Evolutionary conservation across 2,888 invertebrate genomes (phyloP).

Genomic region (Drosophila sordidapex): DNA sequence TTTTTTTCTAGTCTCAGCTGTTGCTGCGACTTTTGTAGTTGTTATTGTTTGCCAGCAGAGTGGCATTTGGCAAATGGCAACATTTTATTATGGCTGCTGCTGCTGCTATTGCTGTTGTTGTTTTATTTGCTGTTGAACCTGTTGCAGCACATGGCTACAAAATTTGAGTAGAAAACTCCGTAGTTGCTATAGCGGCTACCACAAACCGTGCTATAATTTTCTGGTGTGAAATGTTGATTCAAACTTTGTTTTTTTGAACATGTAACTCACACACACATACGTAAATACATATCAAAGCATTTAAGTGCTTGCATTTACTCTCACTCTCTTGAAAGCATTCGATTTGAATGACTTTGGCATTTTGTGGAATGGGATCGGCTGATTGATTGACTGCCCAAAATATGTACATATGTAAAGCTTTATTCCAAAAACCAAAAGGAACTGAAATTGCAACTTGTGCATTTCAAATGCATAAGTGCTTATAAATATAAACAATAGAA

Average conservation of each 20-base stretch:
- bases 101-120: constrained; percentile 11
- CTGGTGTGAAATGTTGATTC: constrained; percentile 18
- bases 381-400: constrained; percentile 6
- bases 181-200: constrained; percentile 9
- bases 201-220: constrained; percentile 25
- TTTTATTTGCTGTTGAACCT: constrained; percentile 56
- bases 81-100: constrained; percentile 56
- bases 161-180: constrained; percentile 37
- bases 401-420: neutral
- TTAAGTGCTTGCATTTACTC: neutral
- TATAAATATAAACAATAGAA: neutral
- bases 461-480: neutral
- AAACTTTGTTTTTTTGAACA: neutral
- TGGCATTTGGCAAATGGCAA: constrained; percentile 78
- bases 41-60: constrained; percentile 28
- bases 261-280: neutral
- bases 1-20: constrained; percentile 30
- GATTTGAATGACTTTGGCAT: neutral
- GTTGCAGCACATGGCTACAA: constrained; percentile 65
- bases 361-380: neutral
- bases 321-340: constrained; percentile 3
- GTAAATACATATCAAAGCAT: neutral
- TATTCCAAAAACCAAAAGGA: neutral
- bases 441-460: neutral
- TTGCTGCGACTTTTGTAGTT: constrained; percentile 30